Conservation (phyloP, 2,797 vertebrate species). For the Gambusia yucatana region DNA sequence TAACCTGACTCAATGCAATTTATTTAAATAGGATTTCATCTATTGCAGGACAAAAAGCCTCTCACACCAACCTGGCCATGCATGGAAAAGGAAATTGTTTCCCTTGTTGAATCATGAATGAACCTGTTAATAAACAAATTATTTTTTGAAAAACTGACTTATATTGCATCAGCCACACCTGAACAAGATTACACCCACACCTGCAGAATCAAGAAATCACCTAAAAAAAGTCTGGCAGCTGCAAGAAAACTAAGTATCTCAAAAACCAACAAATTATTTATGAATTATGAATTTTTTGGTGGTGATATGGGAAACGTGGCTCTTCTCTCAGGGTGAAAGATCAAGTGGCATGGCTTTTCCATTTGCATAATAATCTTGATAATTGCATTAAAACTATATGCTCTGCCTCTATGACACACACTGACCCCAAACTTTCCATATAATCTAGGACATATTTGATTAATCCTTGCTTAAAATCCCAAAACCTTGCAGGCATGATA, state of each 20-base stretch:
- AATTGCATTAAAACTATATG: not conserved
- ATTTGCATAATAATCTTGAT: not conserved
- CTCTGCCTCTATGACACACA: not conserved
- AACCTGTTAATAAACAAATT: not conserved
- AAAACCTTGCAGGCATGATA: not conserved
- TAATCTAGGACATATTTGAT: not conserved
- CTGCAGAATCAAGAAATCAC: not conserved
- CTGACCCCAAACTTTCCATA: not conserved
- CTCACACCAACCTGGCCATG: not conserved
- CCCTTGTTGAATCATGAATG: not conserved
- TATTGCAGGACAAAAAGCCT: not conserved
- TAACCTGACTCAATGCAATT: not conserved
- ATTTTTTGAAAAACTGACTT: not conserved
- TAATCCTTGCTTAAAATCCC: not conserved
- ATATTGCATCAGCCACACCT: not conserved
- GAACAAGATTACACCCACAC: not conserved
- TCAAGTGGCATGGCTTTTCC: not conserved
- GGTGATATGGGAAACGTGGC: not conserved
- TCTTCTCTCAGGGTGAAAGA: not conserved
- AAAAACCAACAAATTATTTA: not conserved
- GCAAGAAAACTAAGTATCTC: not conserved
- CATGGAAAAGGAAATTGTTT: too few species aligned
- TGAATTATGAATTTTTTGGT: too few species aligned
- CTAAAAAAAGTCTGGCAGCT: not conserved
- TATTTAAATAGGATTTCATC: not conserved